These are phyloP conservation scores for Mythimna ferrago DNA, from an alignment of 2,888 invertebrate species.

Conservation along the genomic window DNA sequence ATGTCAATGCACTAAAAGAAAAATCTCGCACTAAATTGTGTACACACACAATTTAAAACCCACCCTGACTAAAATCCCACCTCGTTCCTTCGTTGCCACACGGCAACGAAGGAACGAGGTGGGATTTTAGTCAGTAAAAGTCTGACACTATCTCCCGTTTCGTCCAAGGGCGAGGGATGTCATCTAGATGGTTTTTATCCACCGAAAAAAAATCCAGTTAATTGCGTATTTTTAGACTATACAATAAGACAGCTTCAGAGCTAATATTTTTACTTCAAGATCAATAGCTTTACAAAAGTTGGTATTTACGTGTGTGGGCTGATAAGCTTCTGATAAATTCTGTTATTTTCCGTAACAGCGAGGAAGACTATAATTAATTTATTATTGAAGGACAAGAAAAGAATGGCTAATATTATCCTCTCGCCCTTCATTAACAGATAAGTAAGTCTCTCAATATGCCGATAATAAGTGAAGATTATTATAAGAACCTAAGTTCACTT, in stretches of 20 bases:
- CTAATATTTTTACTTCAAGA: slow-evolving; percentile 9
- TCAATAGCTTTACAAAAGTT: background rate
- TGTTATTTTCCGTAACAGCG: background rate
- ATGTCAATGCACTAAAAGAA: background rate
- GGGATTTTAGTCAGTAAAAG: no score
- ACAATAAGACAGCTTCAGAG: background rate
- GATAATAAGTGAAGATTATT: slow-evolving; percentile 19
- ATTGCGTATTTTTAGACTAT: background rate
- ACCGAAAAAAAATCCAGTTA: no score
- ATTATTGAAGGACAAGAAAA: slow-evolving; percentile 4
- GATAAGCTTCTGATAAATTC: slow-evolving; percentile 18
- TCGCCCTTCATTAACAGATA: background rate
- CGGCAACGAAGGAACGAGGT: no score
- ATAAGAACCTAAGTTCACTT: background rate
- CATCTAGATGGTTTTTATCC: no score
- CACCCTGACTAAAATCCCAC: no score
- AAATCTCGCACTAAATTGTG: background rate
- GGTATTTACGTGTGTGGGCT: background rate
- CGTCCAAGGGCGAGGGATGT: no score
- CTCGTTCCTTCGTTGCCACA: no score
- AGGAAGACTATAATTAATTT: slow-evolving; percentile 22
- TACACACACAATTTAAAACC: no score
- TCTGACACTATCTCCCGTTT: no score
- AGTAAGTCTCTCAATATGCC: background rate
- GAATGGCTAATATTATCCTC: slow-evolving; percentile 13